Percentiles rank a stretch among this genome's conserved stretches.
Evolutionary conservation across 2,888 invertebrate genomes (phyloP).

Genomic region (Himalopsyche japonica): DNA sequence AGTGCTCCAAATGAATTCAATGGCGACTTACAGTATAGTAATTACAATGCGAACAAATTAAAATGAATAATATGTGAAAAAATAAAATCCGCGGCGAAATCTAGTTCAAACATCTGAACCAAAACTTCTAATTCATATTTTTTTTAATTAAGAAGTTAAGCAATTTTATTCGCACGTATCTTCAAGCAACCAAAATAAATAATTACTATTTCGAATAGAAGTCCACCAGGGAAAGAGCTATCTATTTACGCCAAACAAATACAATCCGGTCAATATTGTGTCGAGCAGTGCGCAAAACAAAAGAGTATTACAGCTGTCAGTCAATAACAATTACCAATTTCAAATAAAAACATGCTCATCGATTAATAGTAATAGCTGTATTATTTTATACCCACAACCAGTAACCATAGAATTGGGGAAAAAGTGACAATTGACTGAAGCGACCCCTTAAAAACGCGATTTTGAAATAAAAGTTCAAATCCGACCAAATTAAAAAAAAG

Average conservation of each 20-base stretch:
- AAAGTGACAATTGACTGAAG: too few relatives aligned
- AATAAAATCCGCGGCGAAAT: neutral
- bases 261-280: neutral
- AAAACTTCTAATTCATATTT: neutral
- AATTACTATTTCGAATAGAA: neutral
- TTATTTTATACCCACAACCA: neutral
- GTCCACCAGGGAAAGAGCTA: neutral
- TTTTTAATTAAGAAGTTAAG: neutral
- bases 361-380: neutral
- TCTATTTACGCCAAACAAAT: neutral
- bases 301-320: neutral
- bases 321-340: neutral
- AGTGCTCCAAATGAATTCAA: neutral
- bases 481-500: too few relatives aligned
- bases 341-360: neutral
- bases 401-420: neutral
- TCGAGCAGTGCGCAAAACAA: neutral
- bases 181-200: neutral
- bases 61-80: neutral
- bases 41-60: neutral
- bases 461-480: too few relatives aligned
- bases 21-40: neutral
- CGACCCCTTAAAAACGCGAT: too few relatives aligned
- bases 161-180: neutral
- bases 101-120: neutral